Conservation (phyloP, 2,888 invertebrate genomes). For the Pyrocoelia pectoralis region DNA sequence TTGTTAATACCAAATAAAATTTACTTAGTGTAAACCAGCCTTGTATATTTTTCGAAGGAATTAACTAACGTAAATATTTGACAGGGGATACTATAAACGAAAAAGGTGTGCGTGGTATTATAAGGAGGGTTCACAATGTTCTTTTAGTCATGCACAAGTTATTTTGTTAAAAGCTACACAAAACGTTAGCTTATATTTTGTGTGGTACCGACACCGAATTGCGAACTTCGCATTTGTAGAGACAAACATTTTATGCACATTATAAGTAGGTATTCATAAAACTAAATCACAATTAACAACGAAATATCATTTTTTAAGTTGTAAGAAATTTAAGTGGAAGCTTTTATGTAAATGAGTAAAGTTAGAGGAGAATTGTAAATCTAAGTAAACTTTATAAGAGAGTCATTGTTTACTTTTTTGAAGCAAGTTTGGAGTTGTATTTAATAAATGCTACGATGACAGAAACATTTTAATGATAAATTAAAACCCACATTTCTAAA, state of each 20-base stretch:
- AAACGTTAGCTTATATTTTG: slow-evolving; percentile 5
- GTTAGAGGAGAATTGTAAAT: neutral
- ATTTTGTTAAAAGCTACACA: slow-evolving; percentile 15
- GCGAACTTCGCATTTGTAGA: too few species aligned
- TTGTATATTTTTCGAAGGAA: slow-evolving; percentile 10
- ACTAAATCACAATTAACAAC: neutral
- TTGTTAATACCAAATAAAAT: too few species aligned
- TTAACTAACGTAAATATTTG: slow-evolving; percentile 23
- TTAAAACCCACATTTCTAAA: slow-evolving; percentile 33
- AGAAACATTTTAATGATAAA: slow-evolving; percentile 34
- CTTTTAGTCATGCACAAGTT: slow-evolving; percentile 36
- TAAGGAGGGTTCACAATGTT: slow-evolving; percentile 20
- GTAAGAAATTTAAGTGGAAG: slow-evolving; percentile 7
- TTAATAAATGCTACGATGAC: slow-evolving; percentile 25
- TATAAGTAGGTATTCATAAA: neutral
- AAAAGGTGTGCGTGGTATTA: slow-evolving; percentile 16
- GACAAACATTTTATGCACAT: too few species aligned
- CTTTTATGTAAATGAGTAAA: slow-evolving; percentile 8
- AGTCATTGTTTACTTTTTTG: neutral
- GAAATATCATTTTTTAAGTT: slow-evolving; percentile 10
- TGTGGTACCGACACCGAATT: too few species aligned
- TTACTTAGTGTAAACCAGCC: slow-evolving; percentile 23
- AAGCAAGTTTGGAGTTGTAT: slow-evolving; percentile 21
- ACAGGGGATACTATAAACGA: slow-evolving; percentile 19
- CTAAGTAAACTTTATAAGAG: neutral